Evolutionary conservation across 2,113 vertebrate species (phyloP), one percentile per base, ranked within the genome.

Genomic region (Emydura subglobosa): DNA sequence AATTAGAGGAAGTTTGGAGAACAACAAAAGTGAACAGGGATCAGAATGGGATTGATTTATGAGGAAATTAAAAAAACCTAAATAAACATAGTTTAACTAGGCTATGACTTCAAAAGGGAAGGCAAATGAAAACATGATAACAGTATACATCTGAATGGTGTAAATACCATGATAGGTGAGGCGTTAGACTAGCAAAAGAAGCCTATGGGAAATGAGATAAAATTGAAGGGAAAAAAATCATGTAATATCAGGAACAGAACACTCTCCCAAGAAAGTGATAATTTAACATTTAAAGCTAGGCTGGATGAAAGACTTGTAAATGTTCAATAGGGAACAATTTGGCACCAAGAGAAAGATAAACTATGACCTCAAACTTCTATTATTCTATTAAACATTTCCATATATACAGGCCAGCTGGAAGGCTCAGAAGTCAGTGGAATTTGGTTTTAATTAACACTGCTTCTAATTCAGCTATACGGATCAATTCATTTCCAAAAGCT

Each of bases 351-450:
- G 83, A 91, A 50, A 34, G 29, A 92, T 94, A 68, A 68, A 90
- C 14, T 10, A 25, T 0, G 0, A 95, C 83, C 81, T 83, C 59
- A 44, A 42, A 83, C 74, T 94, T 85, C 79, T 72, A 85, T 86
- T 44, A 94, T 49, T 92, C 78, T 84, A 76, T 95, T 95, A 94
- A 95, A 93, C 54, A 39, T 49, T 95, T 92, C 83, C 65, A 86
- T 91, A 92, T 10, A 84, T 1, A 86, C 0, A 83, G 53, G 74
- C 53, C 79, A 93, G 86, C 17, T 25, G 21, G 91, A 83, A 88
- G 79, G 81, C 81, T 93, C 87, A 86, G 17, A 19, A 86, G 29
- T 44, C 16, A 68, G 88, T 1, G 1, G 68, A 89, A 42, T 21
- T 3, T 0, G 21, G 50, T 89, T 95, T 94, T 93, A 96, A 97